phyloP scores from a whole-genome alignment of 1,140 invertebrate species.

The Pararge aegeria region DNA sequence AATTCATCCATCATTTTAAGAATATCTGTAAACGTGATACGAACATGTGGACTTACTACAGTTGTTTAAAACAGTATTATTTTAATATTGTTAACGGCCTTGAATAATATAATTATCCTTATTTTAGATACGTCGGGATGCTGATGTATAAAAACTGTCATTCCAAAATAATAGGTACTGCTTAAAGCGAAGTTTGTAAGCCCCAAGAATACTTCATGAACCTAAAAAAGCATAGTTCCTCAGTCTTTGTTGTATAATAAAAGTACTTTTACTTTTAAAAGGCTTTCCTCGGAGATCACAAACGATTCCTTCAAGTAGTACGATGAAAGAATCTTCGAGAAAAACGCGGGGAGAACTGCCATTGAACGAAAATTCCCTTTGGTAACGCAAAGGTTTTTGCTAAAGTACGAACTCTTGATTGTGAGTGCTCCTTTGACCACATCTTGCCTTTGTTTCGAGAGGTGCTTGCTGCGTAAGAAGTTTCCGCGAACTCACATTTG shows the following conservation, averaged over 20 bases:
- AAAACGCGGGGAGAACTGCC: not conserved
- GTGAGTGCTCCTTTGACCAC: slow-evolving; percentile 9
- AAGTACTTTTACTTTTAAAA: not conserved
- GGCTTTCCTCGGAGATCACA: slow-evolving; percentile 2
- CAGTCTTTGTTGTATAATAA: not conserved
- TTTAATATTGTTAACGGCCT: too few species aligned
- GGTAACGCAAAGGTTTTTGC: slow-evolving; percentile 2
- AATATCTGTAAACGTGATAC: too few species aligned
- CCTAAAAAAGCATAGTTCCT: not conserved
- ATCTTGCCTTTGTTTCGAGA: slow-evolving; percentile 3
- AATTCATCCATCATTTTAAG: too few species aligned
- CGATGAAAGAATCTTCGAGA: slow-evolving; percentile 7
- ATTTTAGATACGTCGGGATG: too few species aligned
- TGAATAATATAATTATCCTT: too few species aligned
- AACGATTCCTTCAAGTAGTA: slow-evolving; percentile 4
- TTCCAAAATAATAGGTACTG: too few species aligned
- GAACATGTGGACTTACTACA: too few species aligned
- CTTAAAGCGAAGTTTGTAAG: too few species aligned
- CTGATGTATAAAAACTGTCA: too few species aligned
- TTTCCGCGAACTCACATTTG: not conserved
- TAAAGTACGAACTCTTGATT: slow-evolving; percentile 11
- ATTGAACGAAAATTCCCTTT: slow-evolving; percentile 6
- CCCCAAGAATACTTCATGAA: not conserved
- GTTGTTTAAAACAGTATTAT: too few species aligned
- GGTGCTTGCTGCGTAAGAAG: slow-evolving; percentile 1